phyloP scores from a whole-genome alignment of 2,797 vertebrate species.

The Coendou prehensilis region DNA sequence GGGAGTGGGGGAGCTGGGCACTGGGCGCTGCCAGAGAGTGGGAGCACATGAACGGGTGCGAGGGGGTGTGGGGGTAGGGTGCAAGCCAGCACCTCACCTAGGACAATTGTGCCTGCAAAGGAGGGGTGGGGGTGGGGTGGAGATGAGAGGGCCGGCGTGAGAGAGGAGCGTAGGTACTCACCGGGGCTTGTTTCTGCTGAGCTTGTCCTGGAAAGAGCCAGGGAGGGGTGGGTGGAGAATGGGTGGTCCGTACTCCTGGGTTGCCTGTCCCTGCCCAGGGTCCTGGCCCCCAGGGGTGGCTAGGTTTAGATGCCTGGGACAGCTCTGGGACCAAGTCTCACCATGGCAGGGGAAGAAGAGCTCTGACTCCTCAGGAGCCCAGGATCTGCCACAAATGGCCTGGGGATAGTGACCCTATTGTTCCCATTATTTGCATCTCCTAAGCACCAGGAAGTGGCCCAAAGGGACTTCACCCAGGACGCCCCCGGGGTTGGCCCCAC shows the following conservation, averaged over 20 bases:
- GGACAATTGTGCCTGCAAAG: neutral
- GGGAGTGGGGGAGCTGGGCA: neutral
- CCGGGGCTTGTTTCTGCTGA: slow-evolving; percentile 46
- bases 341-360: slow-evolving; percentile 66
- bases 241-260: neutral
- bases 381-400: slow-evolving; percentile 18
- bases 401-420: slow-evolving; percentile 64
- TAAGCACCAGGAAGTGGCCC: slow-evolving; percentile 20
- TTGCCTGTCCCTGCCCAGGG: neutral
- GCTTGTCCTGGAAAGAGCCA: slow-evolving; percentile 75
- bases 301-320: neutral
- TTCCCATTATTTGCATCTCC: slow-evolving; percentile 83
- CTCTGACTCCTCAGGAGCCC: neutral
- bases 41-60: neutral
- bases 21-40: neutral
- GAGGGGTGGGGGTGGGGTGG: fast-evolving
- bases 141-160: neutral
- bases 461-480: neutral
- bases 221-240: neutral
- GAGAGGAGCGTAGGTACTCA: slow-evolving; percentile 65
- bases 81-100: neutral
- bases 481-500: neutral
- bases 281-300: neutral
- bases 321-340: slow-evolving; percentile 19
- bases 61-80: fast-evolving